Evolutionary conservation across 2,113 vertebrate genomes (phyloP).

Genomic region (Hippocampus abdominalis): DNA sequence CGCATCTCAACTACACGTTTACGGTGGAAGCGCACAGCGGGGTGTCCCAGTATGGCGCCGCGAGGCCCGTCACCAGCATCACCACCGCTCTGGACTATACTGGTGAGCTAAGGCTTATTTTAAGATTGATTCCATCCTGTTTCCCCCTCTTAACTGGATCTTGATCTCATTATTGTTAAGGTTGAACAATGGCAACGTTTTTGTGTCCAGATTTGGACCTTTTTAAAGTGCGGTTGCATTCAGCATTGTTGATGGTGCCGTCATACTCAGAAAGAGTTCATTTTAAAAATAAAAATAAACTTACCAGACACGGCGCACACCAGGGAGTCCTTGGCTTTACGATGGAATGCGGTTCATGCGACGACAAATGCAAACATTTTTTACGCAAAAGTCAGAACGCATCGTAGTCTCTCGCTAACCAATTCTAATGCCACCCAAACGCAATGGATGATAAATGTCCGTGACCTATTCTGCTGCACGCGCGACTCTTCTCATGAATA

Average conservation of each 20-base stretch:
- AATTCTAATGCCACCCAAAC: no score
- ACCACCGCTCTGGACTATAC: slow-evolving; percentile 86
- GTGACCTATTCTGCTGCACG: no score
- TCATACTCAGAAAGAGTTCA: neutral
- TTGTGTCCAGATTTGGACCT: neutral
- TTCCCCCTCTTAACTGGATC: neutral
- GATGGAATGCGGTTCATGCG: no score
- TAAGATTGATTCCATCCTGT: neutral
- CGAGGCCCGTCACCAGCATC: slow-evolving; percentile 63
- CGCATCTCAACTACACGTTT: slow-evolving; percentile 93
- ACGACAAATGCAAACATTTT: no score
- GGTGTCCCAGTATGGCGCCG: slow-evolving; percentile 74
- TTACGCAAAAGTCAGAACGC: no score
- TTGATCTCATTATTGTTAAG: neutral
- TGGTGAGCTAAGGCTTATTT: slow-evolving; percentile 60
- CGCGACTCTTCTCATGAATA: no score
- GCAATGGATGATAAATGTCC: no score
- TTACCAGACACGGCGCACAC: neutral
- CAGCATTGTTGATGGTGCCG: neutral
- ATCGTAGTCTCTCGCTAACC: no score
- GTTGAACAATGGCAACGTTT: neutral
- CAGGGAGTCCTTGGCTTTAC: no score
- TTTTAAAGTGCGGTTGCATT: neutral
- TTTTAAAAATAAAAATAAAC: no score
- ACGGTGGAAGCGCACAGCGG: slow-evolving; percentile 83